Evolutionary conservation across 2,797 vertebrate species (phyloP), one percentile per base, ranked within the genome.

Genomic region (Melanogrammus aeglefinus): DNA sequence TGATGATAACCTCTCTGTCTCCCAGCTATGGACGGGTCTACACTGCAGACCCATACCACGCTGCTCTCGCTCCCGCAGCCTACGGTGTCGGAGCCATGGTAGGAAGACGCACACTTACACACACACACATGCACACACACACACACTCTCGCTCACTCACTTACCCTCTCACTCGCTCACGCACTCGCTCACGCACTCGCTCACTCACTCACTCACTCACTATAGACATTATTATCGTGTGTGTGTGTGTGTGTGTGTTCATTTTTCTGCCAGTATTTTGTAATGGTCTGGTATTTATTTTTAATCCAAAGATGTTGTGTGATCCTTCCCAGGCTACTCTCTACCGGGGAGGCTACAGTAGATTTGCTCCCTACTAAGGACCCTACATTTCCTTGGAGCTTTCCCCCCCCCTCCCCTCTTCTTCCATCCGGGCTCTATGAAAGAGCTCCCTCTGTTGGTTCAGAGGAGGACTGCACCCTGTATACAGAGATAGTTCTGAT

Each of bases 11-110:
- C 14, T 24, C 57, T 75, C 10, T 75, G 77, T 66, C 29, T 85
- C 66, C 73, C 63, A 99, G 98, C 92, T 99, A 99, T 29, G 97
- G 98, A 87, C 95, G 98, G 84, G 97, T 98, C 91, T 99, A 98
- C 91, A 97, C 97, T n/a, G 92, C 98, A 86, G 98, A 99, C 88
- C 97, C 97, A 84, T 99, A 99, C 94, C 97, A 98, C 75, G 97
- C 97, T 90, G 97, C 97, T 73, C 95, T 99, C 81, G 95, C 96
- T 90, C 96, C 97, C 82, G 96, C 97, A 2, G 97, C 97, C 88
- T 99, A 99, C 77, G 97, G 97, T 92, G 97, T 99, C 85, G 97
- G 98, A 90, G 98, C 98, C 92, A 97, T 99, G 98, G 98, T 99
- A 88, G n/a, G 41, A 29, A 31, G 36, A 75, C 29, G 18, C 5